Evolutionary conservation across 2,113 vertebrate species (phyloP).

Genomic region (Martes martes): DNA sequence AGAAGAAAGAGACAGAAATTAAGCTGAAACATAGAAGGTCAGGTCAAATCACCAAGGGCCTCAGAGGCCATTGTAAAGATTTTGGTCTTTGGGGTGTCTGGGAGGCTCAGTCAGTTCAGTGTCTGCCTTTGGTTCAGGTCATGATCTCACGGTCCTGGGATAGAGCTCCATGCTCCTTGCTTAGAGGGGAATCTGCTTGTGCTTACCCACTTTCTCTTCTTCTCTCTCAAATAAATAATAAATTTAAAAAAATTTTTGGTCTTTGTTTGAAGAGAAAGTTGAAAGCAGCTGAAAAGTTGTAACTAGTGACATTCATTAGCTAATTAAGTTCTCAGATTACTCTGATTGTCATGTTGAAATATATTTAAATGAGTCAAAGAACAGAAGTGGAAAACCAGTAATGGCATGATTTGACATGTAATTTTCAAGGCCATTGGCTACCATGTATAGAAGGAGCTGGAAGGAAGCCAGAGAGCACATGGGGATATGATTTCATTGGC

Average conservation of each 20-base stretch:
- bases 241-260: too few relatives aligned
- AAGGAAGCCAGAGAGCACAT: not conserved
- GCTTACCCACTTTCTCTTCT: too few relatives aligned
- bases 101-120: too few relatives aligned
- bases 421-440: not conserved
- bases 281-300: not conserved
- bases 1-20: not conserved
- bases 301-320: not conserved
- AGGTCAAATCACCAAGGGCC: not conserved
- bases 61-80: not conserved
- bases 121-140: too few relatives aligned
- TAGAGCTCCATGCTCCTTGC: too few relatives aligned
- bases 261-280: not conserved
- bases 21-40: not conserved
- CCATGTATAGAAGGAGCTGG: not conserved
- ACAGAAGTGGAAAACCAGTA: not conserved
- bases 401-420: not conserved
- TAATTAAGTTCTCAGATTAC: conserved; percentile 31
- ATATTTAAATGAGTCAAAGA: not conserved
- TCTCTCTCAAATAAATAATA: too few relatives aligned
- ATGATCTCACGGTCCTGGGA: too few relatives aligned
- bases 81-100: not conserved
- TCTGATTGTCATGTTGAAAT: not conserved
- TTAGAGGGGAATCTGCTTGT: too few relatives aligned
- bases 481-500: not conserved